A percentile compares a stretch with the other conserved stretches of the same genome.
Evolutionary conservation across 2,797 vertebrate species (phyloP).

Genomic region (Chiroxiphia lanceolata): DNA sequence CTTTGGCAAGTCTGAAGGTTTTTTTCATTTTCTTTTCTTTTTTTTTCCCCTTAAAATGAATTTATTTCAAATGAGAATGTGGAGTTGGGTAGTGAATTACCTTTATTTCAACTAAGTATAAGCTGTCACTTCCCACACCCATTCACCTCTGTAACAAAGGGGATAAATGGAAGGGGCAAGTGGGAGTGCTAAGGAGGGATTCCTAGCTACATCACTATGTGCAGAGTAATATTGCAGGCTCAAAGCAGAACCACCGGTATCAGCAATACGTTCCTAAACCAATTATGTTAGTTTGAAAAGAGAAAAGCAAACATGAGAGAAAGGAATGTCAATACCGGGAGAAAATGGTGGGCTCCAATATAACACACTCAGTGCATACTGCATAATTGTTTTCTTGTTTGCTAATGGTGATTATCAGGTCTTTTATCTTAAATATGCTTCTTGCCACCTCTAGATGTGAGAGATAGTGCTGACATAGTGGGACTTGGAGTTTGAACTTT

Average conservation of each 20-base stretch:
- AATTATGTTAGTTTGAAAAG: constrained; percentile 12
- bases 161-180: neutral
- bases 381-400: constrained; percentile 44
- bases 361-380: constrained; percentile 2
- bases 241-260: constrained; percentile 12
- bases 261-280: neutral
- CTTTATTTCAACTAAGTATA: constrained; percentile 11
- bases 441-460: neutral
- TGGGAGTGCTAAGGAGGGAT: neutral
- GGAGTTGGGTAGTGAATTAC: neutral
- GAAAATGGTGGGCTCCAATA: neutral
- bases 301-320: constrained; percentile 32
- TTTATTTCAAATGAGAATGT: neutral
- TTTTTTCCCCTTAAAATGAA: neutral
- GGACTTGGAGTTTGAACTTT: constrained; percentile 6
- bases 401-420: neutral
- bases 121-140: neutral
- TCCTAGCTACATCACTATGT: constrained; percentile 49
- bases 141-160: neutral
- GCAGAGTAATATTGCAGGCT: constrained; percentile 6
- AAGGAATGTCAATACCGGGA: constrained; percentile 45
- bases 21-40: too few relatives aligned
- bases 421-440: constrained; percentile 47
- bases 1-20: neutral
- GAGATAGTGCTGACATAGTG: neutral